A percentile compares a stretch with the other conserved stretches of the same genome.
phyloP scores from a whole-genome alignment of 2,797 vertebrate species.

The Clarias platycephalus region DNA sequence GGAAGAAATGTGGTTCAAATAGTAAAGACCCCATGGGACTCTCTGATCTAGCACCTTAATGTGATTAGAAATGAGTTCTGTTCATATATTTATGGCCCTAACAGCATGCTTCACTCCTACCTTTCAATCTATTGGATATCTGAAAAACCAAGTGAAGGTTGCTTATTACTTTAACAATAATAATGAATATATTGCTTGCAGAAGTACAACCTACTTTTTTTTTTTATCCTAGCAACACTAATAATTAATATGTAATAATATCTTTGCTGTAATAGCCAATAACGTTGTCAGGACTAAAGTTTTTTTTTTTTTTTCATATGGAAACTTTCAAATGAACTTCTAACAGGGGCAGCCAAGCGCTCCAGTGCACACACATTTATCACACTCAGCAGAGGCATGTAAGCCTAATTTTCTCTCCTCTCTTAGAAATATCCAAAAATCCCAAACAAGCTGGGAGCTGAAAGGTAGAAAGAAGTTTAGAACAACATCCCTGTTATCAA shows the following conservation, averaged over 20 bases:
- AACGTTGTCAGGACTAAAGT: conserved; percentile 4
- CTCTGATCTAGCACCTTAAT: not conserved
- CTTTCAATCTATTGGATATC: not conserved
- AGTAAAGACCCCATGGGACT: not conserved
- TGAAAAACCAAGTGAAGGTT: not conserved
- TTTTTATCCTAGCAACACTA: not conserved
- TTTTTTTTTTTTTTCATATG: conserved; percentile 13
- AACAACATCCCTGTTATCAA: conserved; percentile 35
- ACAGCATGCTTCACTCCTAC: not conserved
- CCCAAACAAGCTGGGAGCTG: conserved; percentile 28
- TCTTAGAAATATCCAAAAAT: conserved; percentile 33
- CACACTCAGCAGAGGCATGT: conserved; percentile 43
- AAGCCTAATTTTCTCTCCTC: conserved; percentile 36
- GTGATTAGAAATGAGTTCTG: not conserved
- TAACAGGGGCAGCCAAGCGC: conserved; percentile 39
- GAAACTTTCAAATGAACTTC: conserved; percentile 51
- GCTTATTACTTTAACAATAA: not conserved
- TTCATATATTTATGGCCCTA: conserved; percentile 3
- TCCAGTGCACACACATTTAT: conserved; percentile 46
- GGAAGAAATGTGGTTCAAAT: not conserved
- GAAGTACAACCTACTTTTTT: not conserved
- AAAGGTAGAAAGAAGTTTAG: conserved; percentile 32
- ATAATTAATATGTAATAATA: not conserved
- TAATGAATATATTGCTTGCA: not conserved
- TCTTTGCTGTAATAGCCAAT: not conserved